Percentiles rank a stretch among this genome's conserved stretches.
Conservation (phyloP, 2,797 vertebrate species). For the Threskiornis aethiopicus region DNA sequence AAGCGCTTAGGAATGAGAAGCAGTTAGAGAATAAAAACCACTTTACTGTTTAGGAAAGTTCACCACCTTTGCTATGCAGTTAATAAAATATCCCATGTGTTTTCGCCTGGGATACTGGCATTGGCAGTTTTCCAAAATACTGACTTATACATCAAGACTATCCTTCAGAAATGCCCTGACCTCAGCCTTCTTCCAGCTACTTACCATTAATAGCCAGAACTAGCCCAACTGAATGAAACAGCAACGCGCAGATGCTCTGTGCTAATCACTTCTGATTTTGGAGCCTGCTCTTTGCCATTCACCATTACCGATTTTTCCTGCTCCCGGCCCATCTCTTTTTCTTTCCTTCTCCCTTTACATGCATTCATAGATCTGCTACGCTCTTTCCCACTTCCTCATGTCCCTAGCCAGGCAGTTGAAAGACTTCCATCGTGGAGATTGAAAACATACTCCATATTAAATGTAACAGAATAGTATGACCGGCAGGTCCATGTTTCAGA, state of each 20-base stretch:
- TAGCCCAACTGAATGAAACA: background rate
- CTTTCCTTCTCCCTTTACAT: background rate
- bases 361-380: background rate
- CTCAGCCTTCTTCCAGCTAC: background rate
- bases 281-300: background rate
- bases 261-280: background rate
- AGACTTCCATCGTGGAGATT: slow-evolving; percentile 1
- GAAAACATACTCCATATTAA: slow-evolving; percentile 44
- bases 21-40: background rate
- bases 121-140: background rate
- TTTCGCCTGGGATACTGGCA: background rate
- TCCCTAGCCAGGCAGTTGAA: background rate
- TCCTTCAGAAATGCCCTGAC: background rate
- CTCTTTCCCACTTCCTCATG: background rate
- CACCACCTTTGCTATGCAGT: background rate
- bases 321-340: background rate
- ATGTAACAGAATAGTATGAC: slow-evolving; percentile 1
- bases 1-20: background rate
- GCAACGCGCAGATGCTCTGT: background rate
- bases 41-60: background rate
- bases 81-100: background rate
- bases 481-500: slow-evolving; percentile 9
- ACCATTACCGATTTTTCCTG: background rate
- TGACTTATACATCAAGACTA: background rate
- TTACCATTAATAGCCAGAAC: background rate